Evolutionary conservation across 2,888 invertebrate species (phyloP).

Genomic region (Sturmia bella): DNA sequence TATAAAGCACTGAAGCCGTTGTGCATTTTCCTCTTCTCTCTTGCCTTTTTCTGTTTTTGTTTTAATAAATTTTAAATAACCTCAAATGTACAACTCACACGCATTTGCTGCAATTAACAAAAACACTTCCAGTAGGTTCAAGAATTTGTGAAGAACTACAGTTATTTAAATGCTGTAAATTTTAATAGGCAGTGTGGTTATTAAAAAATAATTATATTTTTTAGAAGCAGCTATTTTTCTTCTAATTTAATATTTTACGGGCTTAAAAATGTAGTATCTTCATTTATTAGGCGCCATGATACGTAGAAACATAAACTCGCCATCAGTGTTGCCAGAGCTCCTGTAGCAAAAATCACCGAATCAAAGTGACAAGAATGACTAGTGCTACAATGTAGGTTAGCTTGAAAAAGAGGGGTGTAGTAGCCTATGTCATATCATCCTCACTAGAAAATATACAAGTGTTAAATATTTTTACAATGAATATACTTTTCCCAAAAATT

Average conservation of each 20-base stretch:
- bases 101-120: slow-evolving; percentile 34
- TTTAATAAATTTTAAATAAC: slow-evolving; percentile 33
- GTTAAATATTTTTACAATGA: too few species aligned
- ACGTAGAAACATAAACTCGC: neutral
- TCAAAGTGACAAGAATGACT: too few species aligned
- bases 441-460: too few species aligned
- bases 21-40: neutral
- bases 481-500: too few species aligned
- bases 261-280: slow-evolving; percentile 14
- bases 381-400: too few species aligned
- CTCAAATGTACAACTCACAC: slow-evolving; percentile 36
- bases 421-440: too few species aligned
- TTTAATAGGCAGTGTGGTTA: slow-evolving; percentile 1
- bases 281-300: slow-evolving; percentile 13
- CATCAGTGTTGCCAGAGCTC: too few species aligned
- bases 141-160: slow-evolving; percentile 9
- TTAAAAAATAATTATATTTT: neutral
- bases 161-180: slow-evolving; percentile 30
- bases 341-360: too few species aligned
- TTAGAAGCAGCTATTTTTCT: neutral
- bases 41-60: too few species aligned
- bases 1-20: neutral
- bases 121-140: neutral
- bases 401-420: too few species aligned
- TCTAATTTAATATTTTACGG: slow-evolving; percentile 8